Conservation (phyloP, 1,140 invertebrate genomes). For the Bicyclus anynana region DNA sequence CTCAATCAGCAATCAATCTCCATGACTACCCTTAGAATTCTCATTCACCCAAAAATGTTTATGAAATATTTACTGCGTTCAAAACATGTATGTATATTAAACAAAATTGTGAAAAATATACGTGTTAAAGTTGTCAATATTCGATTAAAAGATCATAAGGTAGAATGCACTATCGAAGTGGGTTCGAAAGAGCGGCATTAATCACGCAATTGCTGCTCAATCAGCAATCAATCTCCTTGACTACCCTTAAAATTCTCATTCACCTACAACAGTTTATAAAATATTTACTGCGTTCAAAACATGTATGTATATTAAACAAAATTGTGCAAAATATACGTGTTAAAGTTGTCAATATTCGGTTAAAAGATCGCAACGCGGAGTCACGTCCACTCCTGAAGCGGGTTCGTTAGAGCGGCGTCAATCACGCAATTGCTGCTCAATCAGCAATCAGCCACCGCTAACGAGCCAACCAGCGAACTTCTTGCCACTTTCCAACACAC, state of each 20-base stretch:
- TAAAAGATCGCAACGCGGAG: constrained; percentile 36
- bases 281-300: too few relatives aligned
- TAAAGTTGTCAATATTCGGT: constrained; percentile 16
- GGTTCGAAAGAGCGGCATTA: constrained; percentile 76
- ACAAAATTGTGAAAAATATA: not conserved
- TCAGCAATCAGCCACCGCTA: constrained; percentile 75
- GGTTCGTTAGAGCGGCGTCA: constrained; percentile 76
- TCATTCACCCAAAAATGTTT: not conserved
- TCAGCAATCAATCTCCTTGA: constrained; percentile 75
- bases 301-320: too few relatives aligned
- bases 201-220: constrained; percentile 77
- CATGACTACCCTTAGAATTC: constrained; percentile 35
- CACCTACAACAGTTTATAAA: not conserved
- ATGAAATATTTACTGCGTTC: not conserved
- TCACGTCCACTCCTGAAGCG: constrained; percentile 70
- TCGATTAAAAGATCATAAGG: constrained; percentile 35
- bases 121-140: constrained; percentile 9
- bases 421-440: constrained; percentile 78
- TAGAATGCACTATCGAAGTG: constrained; percentile 69
- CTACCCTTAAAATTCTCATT: constrained; percentile 32
- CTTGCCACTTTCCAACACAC: constrained; percentile 36
- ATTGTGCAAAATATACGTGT: not conserved
- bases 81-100: not conserved
- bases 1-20: constrained; percentile 76
- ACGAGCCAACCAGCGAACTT: constrained; percentile 69